A percentile compares a stretch with the other conserved stretches of the same genome.
phyloP scores from a whole-genome alignment of 2,888 invertebrate species.

The Leptopilina drosophilae region DNA sequence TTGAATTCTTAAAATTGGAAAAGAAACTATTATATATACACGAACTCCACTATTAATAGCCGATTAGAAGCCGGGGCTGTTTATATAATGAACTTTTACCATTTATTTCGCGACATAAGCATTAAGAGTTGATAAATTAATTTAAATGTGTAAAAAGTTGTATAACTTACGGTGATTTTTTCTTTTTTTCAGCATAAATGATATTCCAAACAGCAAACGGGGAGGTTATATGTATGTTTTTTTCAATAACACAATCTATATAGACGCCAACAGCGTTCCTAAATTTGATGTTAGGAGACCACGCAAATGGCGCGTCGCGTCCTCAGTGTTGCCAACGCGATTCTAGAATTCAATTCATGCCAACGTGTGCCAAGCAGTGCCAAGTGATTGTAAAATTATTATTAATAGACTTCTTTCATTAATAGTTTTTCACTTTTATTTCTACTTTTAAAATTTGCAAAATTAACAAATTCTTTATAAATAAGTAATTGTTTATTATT shows the following conservation, averaged over 20 bases:
- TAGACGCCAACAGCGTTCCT: slow-evolving; percentile 58
- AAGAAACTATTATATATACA: slow-evolving; percentile 45
- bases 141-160: not conserved
- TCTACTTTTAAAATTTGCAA: too few relatives aligned
- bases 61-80: slow-evolving; percentile 8
- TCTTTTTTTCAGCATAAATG: slow-evolving; percentile 44
- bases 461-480: too few relatives aligned
- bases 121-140: slow-evolving; percentile 5
- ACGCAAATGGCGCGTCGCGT: slow-evolving; percentile 53
- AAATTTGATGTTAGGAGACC: slow-evolving; percentile 52
- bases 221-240: slow-evolving; percentile 54
- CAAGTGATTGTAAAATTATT: too few relatives aligned
- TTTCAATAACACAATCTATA: slow-evolving; percentile 45
- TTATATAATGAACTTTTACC: slow-evolving; percentile 10
- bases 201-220: slow-evolving; percentile 50
- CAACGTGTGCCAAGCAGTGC: too few relatives aligned
- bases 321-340: not conserved
- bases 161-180: slow-evolving; percentile 26
- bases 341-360: too few relatives aligned
- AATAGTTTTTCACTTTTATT: too few relatives aligned
- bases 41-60: slow-evolving; percentile 20
- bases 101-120: not conserved
- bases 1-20: not conserved
- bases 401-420: too few relatives aligned
- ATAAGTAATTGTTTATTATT: too few relatives aligned